Conservation (phyloP, 2,888 invertebrate species). For the Listrodromus nycthemerus region DNA sequence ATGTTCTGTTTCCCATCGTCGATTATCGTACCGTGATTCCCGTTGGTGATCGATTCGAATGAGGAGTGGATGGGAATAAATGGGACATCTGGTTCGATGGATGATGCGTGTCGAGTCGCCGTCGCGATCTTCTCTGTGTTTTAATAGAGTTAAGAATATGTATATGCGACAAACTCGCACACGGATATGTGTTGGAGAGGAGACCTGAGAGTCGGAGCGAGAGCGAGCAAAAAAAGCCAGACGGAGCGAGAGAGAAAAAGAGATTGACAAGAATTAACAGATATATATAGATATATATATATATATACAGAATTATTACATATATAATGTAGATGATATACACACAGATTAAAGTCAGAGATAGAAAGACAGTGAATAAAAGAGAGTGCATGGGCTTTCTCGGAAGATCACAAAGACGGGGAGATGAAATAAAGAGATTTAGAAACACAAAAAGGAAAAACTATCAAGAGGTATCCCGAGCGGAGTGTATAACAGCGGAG, state of each 20-base stretch:
- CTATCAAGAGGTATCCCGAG: neutral
- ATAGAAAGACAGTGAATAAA: constrained; percentile 46
- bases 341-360: constrained; percentile 48
- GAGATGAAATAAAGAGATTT: neutral
- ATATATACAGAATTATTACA: constrained; percentile 35
- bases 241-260: constrained; percentile 69
- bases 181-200: constrained; percentile 41
- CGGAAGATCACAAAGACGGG: neutral
- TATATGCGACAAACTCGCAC: constrained; percentile 17
- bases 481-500: neutral
- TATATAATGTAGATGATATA: constrained; percentile 44
- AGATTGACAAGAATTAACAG: constrained; percentile 64
- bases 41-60: constrained; percentile 33
- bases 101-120: constrained; percentile 45
- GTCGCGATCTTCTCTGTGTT: constrained; percentile 37
- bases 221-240: constrained; percentile 68
- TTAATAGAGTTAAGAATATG: constrained; percentile 26
- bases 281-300: constrained; percentile 20
- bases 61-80: constrained; percentile 26
- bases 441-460: neutral
- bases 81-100: constrained; percentile 48
- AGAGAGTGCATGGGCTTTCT: constrained; percentile 20
- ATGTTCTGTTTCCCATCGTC: constrained; percentile 14
- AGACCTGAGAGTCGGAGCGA: constrained; percentile 63
- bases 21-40: constrained; percentile 31